Base-by-base conservation (phyloP, 2,888 invertebrate species). In the Drosophila peninsularis region DNA sequence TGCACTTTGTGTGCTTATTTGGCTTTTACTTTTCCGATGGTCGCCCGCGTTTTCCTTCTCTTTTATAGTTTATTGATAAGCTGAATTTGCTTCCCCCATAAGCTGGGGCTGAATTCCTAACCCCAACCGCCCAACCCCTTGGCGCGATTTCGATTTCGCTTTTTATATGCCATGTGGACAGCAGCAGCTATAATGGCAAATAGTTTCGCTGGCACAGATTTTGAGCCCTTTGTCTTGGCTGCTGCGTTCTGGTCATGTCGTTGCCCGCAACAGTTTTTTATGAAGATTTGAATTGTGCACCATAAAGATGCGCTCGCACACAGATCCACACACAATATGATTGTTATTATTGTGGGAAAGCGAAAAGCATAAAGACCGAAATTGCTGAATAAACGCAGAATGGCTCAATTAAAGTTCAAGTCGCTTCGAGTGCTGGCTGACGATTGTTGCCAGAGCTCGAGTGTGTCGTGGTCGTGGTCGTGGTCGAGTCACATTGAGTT, bases 41-140 rank as follows among this genome's bases (percentile, higher is more conserved):
- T 41, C 24, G 57, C 50, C 32, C 36, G 55, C 49, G 62, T 47
- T 60, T 54, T 61, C 42, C 57, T 62, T 65, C 21, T 37, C 65
- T 81, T 85, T 88, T 88, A 85, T 85, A 85, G 83, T 85, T 85
- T 83, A 85, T 85, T 85, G 85, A 88, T 85, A 85, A 85, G 83
- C 83, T 74, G 70, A 84, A 66, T 68, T 62, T 65, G 66, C 44
- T 66, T 69, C 24, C 61, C 75, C 65, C 61, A 47, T 66, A 55
- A 64, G 74, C 66, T 74, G 68, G 75, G 85, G 79, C 64, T 71
- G 75, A 62, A 75, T 70, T 72, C 63, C 73, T 64, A 68, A 72
- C 77, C 65, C 58, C 58, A 75, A 64, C 52, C 44, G 32, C 54
- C 10, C 39, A 3, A 9, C 10, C 17, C 45, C 44, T 54, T 69